Percentiles rank a stretch among this genome's conserved stretches.
Conservation (phyloP, 1,140 invertebrate genomes). For the Eciton burchellii region DNA sequence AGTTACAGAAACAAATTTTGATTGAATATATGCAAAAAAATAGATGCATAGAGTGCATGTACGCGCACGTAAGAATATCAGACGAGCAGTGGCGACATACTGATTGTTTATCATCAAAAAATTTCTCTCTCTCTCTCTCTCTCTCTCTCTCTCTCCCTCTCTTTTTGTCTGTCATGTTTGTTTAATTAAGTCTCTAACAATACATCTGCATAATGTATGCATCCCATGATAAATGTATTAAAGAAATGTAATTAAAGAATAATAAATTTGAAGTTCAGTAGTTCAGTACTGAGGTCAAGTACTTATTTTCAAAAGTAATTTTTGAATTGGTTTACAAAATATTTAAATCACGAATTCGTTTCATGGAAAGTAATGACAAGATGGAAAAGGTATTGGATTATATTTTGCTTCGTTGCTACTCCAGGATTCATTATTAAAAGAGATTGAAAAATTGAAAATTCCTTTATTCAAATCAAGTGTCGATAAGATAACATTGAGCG, state of each 20-base stretch:
- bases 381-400: not conserved
- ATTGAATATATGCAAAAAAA: slow-evolving; percentile 5
- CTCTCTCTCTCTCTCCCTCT: no score
- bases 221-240: no score
- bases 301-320: no score
- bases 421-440: slow-evolving; percentile 33
- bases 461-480: slow-evolving; percentile 42
- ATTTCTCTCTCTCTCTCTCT: no score
- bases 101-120: slow-evolving; percentile 1
- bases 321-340: slow-evolving; percentile 11
- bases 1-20: slow-evolving; percentile 10
- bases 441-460: slow-evolving; percentile 9
- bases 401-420: slow-evolving; percentile 27
- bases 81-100: not conserved
- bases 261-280: no score
- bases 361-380: not conserved
- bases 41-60: slow-evolving; percentile 5
- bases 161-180: no score
- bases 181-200: no score
- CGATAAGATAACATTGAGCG: slow-evolving; percentile 43
- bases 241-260: no score
- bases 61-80: not conserved
- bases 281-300: no score
- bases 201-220: no score
- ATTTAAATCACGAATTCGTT: not conserved